Percentiles rank a stretch among this genome's conserved stretches.
These are phyloP conservation scores for Bombus haemorrhoidalis DNA, from an alignment of 1,140 invertebrate genomes.

Conservation along the genomic window DNA sequence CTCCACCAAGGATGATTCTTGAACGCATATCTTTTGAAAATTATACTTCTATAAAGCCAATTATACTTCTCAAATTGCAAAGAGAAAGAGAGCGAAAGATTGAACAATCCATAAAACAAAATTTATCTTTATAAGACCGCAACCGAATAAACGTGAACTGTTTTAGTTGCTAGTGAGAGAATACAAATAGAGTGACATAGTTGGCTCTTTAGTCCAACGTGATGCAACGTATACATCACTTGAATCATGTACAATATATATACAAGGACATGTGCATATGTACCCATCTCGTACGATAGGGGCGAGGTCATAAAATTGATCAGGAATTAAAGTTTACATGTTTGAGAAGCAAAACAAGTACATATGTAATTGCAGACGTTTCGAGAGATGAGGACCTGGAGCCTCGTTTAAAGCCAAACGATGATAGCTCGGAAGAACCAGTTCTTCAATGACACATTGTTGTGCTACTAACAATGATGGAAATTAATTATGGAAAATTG, in stretches of 20 bases:
- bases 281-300: neutral
- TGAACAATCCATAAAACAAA: too few species aligned
- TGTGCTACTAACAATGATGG: neutral
- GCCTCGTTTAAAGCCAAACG: neutral
- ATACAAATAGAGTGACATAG: neutral
- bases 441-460: neutral
- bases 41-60: neutral
- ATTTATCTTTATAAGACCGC: neutral
- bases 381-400: neutral
- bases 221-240: neutral
- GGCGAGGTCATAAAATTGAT: neutral
- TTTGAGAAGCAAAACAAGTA: neutral
- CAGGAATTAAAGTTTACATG: neutral
- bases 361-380: neutral
- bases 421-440: neutral
- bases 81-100: too few species aligned
- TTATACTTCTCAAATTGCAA: neutral
- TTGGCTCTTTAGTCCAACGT: neutral
- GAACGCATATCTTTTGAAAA: neutral
- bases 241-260: neutral
- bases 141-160: too few species aligned
- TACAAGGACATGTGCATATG: neutral
- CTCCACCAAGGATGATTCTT: neutral
- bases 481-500: neutral
- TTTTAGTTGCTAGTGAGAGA: neutral